Evolutionary conservation across 2,113 vertebrate species (phyloP).

Genomic region (Romanogobio albipinnatus): DNA sequence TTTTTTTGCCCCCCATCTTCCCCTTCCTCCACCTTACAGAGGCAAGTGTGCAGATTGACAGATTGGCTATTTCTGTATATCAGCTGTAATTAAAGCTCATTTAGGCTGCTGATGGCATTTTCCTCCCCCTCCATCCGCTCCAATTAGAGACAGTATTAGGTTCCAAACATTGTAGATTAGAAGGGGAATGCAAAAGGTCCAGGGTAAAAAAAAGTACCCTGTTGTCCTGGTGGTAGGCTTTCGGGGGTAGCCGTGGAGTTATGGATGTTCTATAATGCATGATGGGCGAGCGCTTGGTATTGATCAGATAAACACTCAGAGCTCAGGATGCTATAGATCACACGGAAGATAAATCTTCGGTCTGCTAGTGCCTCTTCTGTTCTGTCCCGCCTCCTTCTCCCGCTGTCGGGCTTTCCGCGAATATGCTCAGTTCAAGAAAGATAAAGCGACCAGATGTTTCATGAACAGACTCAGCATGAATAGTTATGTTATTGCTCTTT

Average conservation of each 20-base stretch:
- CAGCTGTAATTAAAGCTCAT: conserved; percentile 64
- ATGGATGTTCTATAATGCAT: conserved; percentile 55
- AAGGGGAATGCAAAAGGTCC: conserved; percentile 48
- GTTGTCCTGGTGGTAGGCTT: conserved; percentile 33
- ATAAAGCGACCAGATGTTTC: not conserved
- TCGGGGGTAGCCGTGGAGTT: conserved; percentile 29
- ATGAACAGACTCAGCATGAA: not conserved
- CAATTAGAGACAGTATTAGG: conserved; percentile 61
- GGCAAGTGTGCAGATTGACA: conserved; percentile 61
- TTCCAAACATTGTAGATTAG: conserved; percentile 53
- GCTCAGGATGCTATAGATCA: conserved; percentile 50
- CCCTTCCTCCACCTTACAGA: conserved; percentile 45
- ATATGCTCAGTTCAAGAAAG: not conserved
- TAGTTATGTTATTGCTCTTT: not conserved
- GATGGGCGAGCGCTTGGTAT: conserved; percentile 41
- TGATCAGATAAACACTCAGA: conserved; percentile 55
- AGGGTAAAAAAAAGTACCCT: conserved; percentile 38
- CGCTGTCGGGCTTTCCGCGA: not conserved
- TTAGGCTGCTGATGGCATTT: conserved; percentile 62
- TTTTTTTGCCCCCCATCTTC: conserved; percentile 27
- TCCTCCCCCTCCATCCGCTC: conserved; percentile 51
- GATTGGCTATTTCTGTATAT: conserved; percentile 62
- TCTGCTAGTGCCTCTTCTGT: not conserved
- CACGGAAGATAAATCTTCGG: conserved; percentile 38
- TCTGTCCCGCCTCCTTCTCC: conserved; percentile 5